Base-by-base conservation (phyloP, 2,797 vertebrate species). In the Hoplostethus mediterraneus region DNA sequence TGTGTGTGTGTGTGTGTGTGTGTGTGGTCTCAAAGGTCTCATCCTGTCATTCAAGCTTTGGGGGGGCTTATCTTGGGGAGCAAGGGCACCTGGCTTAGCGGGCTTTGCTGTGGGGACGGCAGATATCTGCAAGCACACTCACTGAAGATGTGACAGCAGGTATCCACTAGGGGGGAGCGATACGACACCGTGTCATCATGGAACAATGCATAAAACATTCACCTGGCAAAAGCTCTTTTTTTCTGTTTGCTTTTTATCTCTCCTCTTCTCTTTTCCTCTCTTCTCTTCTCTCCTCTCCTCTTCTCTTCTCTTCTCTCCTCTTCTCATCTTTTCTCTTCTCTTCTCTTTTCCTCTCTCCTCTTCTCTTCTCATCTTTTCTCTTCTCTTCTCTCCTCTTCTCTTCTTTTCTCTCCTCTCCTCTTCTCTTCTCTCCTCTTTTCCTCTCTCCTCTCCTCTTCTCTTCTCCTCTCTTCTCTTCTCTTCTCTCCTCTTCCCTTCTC, bases 31-130 rank as follows among this genome's bases (percentile, higher is more conserved):
- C 51, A 80, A 85, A 85, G 87, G 83, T 73, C 76, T 86, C 82
- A 71, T 57, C 62, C 75, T 85, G 88, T 86, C 89, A 85, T 83
- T 90, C 89, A 89, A 77, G 90, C 92, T 92, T 89, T 88, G 54
- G 57, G 58, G 28, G 73, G 81, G 78, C 86, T 91, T 93, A 91
- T 92, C 88, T 87, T 70, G 63, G 51, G 63, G 81, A 87, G 86
- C 75, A 73, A 86, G 82, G 78, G 79, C 90, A 87, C 77, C 73
- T 72, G 85, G 89, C 81, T 90, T 80, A 93, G 82, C 75, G 57
- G 82, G 67, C 82, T 87, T 72, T 89, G 78, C 87, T 81, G 79
- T 57, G 68, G 81, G 81, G 77, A 81, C 42, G 59, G 79, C 77
- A 80, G 70, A 83, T 90, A 89, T 89, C 82, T 59, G 80, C 62